These are phyloP conservation scores for Xylota sylvarum DNA, from an alignment of 2,888 invertebrate species.

Conservation along the genomic window DNA sequence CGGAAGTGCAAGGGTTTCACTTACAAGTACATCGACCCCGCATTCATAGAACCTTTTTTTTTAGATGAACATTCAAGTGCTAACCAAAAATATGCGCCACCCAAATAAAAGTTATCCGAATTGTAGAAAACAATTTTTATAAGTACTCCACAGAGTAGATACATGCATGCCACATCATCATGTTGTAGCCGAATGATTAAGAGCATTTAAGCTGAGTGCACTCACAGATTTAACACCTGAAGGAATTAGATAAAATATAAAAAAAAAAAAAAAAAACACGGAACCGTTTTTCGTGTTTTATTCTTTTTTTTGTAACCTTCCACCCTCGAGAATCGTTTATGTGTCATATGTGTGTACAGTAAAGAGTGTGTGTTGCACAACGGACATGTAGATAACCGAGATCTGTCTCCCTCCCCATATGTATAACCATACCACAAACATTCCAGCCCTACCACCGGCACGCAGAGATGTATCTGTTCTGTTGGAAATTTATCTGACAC, in stretches of 20 bases:
- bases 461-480: conserved; percentile 65
- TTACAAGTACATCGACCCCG: background rate
- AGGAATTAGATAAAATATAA: conserved; percentile 50
- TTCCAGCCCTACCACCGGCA: conserved; percentile 11
- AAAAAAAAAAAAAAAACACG: conserved; percentile 4
- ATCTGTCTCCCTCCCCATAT: conserved; percentile 36
- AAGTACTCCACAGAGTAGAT: conserved; percentile 24
- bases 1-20: background rate
- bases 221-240: conserved; percentile 62
- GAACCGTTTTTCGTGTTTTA: conserved; percentile 1
- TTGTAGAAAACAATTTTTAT: conserved; percentile 17
- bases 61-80: background rate
- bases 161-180: conserved; percentile 6
- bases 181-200: conserved; percentile 41
- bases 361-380: conserved; percentile 13
- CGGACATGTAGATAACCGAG: conserved; percentile 38
- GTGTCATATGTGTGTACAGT: background rate
- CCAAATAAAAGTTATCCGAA: background rate
- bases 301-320: too few relatives aligned
- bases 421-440: background rate
- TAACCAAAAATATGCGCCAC: background rate
- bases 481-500: conserved; percentile 70
- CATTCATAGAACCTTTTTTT: background rate
- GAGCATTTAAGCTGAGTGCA: conserved; percentile 54
- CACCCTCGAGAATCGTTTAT: background rate